Conservation (phyloP, 1,140 invertebrate genomes). For the Phymastichus coffea region DNA sequence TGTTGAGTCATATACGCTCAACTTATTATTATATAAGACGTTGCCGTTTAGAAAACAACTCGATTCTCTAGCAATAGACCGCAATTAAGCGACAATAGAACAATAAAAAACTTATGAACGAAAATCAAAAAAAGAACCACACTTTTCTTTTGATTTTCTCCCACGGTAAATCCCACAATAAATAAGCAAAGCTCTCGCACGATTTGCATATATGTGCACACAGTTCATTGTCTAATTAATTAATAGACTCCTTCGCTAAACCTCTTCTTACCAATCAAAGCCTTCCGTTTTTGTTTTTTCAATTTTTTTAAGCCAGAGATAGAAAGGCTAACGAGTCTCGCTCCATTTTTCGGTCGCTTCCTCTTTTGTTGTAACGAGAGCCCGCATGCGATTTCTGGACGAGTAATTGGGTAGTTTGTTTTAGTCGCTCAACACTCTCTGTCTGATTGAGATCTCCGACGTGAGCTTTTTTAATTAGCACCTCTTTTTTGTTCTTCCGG, state of each 20-base stretch:
- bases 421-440: background rate
- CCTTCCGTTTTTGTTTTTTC: background rate
- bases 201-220: too few species aligned
- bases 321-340: background rate
- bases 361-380: background rate
- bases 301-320: background rate
- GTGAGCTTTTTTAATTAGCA: conserved; percentile 1
- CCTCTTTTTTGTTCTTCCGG: background rate
- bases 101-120: too few species aligned
- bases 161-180: too few species aligned
- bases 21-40: too few species aligned
- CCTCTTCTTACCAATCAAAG: too few species aligned
- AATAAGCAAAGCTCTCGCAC: too few species aligned
- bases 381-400: background rate
- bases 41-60: too few species aligned
- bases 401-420: conserved; percentile 17
- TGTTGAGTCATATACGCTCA: too few species aligned
- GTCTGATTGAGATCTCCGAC: conserved; percentile 2
- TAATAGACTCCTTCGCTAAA: conserved; percentile 1
- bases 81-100: too few species aligned
- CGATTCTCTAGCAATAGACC: too few species aligned
- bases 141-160: too few species aligned
- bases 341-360: background rate
- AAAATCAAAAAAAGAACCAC: too few species aligned
- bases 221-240: conserved; percentile 14